These are phyloP conservation scores for Druceiella hillmani DNA, from an alignment of 2,888 invertebrate genomes.

Conservation along the genomic window DNA sequence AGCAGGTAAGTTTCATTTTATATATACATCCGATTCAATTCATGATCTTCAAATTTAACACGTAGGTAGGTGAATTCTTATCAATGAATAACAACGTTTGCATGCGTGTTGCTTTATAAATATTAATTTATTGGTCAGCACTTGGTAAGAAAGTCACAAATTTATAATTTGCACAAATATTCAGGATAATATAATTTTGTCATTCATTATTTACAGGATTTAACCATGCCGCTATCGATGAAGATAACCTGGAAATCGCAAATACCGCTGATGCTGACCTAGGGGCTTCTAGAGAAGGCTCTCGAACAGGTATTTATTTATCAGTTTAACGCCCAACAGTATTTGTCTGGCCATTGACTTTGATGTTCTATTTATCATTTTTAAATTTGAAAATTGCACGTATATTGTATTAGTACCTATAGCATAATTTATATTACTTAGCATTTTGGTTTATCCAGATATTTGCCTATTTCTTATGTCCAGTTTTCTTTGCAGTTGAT, in stretches of 20 bases:
- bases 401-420: conserved; percentile 6
- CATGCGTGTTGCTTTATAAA: background rate
- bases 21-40: conserved; percentile 2
- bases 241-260: conserved; percentile 42
- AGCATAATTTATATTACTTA: conserved; percentile 5
- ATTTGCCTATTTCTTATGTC: conserved; percentile 19
- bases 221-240: conserved; percentile 37
- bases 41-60: no score
- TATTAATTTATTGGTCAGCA: background rate
- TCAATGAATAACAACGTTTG: conserved; percentile 6
- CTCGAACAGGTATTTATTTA: conserved; percentile 68
- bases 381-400: no score
- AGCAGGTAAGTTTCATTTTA: conserved; percentile 33
- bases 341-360: no score
- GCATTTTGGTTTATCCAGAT: background rate
- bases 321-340: no score
- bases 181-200: conserved; percentile 1
- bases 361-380: no score
- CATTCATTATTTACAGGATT: conserved; percentile 35
- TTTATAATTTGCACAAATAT: no score
- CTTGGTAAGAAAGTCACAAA: background rate
- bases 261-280: conserved; percentile 72
- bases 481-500: conserved; percentile 31
- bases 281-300: conserved; percentile 81
- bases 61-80: conserved; percentile 1